Evolutionary conservation across 1,140 invertebrate species (phyloP).

Genomic region (Epicauta chinensis): DNA sequence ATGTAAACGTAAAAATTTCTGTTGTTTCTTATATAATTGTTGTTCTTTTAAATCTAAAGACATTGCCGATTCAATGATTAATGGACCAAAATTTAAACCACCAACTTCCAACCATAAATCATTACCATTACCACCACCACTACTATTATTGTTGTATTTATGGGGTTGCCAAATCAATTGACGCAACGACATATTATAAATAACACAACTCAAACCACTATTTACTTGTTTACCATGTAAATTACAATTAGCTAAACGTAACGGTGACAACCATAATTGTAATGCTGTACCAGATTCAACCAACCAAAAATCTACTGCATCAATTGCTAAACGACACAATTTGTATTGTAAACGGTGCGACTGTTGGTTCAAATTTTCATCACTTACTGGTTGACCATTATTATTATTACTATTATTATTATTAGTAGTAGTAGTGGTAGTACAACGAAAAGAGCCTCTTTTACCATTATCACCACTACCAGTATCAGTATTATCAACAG

Average conservation of each 20-base stretch:
- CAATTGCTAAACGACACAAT: slow-evolving; percentile 85
- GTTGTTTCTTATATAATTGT: slow-evolving; percentile 69
- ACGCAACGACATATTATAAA: slow-evolving; percentile 70
- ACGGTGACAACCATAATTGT: slow-evolving; percentile 82
- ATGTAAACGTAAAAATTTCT: slow-evolving; percentile 79
- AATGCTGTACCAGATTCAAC: slow-evolving; percentile 83
- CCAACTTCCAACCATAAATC: slow-evolving; percentile 92
- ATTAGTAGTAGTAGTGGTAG: not conserved
- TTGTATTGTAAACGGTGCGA: slow-evolving; percentile 76
- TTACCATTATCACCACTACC: slow-evolving; percentile 17
- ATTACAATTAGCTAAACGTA: slow-evolving; percentile 87
- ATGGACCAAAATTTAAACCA: slow-evolving; percentile 79
- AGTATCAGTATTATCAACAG: slow-evolving; percentile 4
- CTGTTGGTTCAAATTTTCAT: slow-evolving; percentile 20
- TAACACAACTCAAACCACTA: slow-evolving; percentile 79
- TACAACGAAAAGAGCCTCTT: slow-evolving; percentile 18
- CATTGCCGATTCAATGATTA: slow-evolving; percentile 89
- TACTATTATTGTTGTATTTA: slow-evolving; percentile 40
- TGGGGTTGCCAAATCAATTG: slow-evolving; percentile 57
- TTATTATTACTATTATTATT: slow-evolving; percentile 13
- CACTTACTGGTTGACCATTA: slow-evolving; percentile 12
- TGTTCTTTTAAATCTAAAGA: slow-evolving; percentile 68
- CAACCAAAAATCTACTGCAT: slow-evolving; percentile 85
- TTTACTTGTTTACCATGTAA: slow-evolving; percentile 86
- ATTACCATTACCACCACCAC: slow-evolving; percentile 42